Conservation (phyloP, 2,113 vertebrate genomes). For the Aleadryas rufinucha region DNA sequence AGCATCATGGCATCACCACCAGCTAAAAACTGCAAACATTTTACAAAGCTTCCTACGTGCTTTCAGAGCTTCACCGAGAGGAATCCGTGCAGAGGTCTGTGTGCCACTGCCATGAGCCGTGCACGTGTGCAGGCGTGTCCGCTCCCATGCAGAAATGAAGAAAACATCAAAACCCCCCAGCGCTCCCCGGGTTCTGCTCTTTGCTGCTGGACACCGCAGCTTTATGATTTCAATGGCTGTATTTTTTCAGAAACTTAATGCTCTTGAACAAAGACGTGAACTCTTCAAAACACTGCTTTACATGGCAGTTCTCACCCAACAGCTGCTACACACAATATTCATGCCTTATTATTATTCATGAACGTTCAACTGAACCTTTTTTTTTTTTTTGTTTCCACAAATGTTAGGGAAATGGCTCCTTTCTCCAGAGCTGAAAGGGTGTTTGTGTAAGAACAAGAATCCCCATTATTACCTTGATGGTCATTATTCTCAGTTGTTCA, state of each 20-base stretch:
- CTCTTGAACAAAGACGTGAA: neutral
- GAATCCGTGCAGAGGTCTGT: neutral
- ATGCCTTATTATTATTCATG: conserved; percentile 22
- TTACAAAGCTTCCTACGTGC: neutral
- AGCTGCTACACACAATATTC: conserved; percentile 18
- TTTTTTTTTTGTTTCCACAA: conserved; percentile 18
- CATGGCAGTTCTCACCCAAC: neutral
- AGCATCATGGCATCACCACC: too few species aligned
- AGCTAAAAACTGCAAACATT: neutral
- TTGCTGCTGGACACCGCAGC: neutral
- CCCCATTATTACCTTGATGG: conserved; percentile 3
- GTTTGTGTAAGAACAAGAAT: conserved; percentile 17
- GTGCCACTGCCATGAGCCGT: neutral
- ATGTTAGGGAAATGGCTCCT: neutral
- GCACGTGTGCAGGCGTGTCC: fast-evolving
- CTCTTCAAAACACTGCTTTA: neutral
- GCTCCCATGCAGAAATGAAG: neutral
- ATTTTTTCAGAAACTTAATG: neutral
- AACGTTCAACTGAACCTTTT: neutral
- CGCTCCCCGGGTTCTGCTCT: neutral
- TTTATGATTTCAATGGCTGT: neutral
- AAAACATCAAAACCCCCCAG: neutral
- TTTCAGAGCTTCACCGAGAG: neutral
- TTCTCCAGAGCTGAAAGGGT: conserved; percentile 33
- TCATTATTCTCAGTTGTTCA: neutral